Percentiles rank a stretch among this genome's conserved stretches.
Conservation (phyloP, 2,113 vertebrate species). For the Lepisosteus osseus region DNA sequence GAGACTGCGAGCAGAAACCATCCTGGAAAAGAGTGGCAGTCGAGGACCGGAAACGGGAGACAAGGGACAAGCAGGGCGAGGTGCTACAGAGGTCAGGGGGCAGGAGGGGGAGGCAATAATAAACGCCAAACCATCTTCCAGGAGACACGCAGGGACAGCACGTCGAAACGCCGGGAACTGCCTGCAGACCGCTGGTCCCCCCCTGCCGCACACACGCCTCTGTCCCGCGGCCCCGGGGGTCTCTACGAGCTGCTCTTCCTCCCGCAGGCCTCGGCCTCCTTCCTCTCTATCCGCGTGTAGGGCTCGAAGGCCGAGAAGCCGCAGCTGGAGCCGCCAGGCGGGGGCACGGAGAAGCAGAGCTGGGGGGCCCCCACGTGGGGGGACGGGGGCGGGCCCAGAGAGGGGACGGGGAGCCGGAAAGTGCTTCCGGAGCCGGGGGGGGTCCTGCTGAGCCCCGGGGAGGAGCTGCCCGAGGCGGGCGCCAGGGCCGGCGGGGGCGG, state of each 20-base stretch:
- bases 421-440: slow-evolving; percentile 53
- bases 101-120: background rate
- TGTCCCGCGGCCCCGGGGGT: too few relatives aligned
- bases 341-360: slow-evolving; percentile 72
- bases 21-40: background rate
- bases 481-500: slow-evolving; percentile 49
- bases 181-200: too few relatives aligned
- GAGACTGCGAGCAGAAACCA: background rate
- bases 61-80: slow-evolving; percentile 9
- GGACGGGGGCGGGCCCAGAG: slow-evolving; percentile 53
- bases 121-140: slow-evolving; percentile 7
- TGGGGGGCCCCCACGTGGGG: slow-evolving; percentile 63
- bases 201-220: too few relatives aligned
- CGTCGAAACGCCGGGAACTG: slow-evolving; percentile 12
- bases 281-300: slow-evolving; percentile 78
- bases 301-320: slow-evolving; percentile 87
- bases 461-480: slow-evolving; percentile 58
- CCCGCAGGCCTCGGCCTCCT: slow-evolving; percentile 60
- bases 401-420: slow-evolving; percentile 67
- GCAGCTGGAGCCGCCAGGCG: slow-evolving; percentile 69
- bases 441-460: slow-evolving; percentile 49
- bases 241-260: slow-evolving; percentile 76
- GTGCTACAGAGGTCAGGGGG: background rate
- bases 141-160: slow-evolving; percentile 16
- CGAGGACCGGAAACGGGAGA: background rate